Conservation (phyloP, 2,113 vertebrate genomes). For the Oncorhynchus gorbuscha region DNA sequence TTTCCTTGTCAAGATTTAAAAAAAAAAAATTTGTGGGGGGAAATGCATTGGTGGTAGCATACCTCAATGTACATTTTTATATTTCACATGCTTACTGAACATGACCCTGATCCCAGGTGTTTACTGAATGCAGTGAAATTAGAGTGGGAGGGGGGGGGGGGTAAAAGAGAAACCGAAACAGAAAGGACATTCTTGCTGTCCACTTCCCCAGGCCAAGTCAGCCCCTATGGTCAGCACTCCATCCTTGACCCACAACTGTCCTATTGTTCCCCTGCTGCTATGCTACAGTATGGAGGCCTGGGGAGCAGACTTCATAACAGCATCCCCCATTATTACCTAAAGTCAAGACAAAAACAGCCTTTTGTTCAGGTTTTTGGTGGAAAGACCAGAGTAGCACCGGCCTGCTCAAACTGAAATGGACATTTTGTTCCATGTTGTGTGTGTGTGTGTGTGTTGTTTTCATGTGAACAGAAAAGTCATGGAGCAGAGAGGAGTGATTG, state of each 20-base stretch:
- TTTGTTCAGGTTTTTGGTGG: constrained; percentile 74
- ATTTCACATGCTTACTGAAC: no score
- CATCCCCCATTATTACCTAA: constrained; percentile 46
- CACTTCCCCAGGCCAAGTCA: background rate
- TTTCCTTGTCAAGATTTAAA: no score
- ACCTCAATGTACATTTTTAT: no score
- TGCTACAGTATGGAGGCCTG: background rate
- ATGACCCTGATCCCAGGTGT: no score
- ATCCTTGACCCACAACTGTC: constrained; percentile 17
- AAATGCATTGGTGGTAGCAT: no score
- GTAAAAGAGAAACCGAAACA: no score
- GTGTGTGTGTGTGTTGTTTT: constrained; percentile 15
- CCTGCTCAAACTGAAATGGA: constrained; percentile 63
- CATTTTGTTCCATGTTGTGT: constrained; percentile 65
- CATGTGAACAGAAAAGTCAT: constrained; percentile 62
- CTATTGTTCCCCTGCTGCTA: background rate
- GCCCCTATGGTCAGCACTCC: background rate
- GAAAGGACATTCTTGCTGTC: background rate
- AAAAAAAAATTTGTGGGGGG: no score
- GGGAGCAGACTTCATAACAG: constrained; percentile 62
- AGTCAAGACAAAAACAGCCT: constrained; percentile 65
- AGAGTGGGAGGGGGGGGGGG: no score
- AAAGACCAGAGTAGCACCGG: constrained; percentile 52
- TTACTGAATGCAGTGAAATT: no score
- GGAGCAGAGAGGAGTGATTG: constrained; percentile 67